Percentiles rank a stretch among this genome's conserved stretches.
Evolutionary conservation across 2,113 vertebrate species (phyloP).

Genomic region (Nyctibius bracteatus): DNA sequence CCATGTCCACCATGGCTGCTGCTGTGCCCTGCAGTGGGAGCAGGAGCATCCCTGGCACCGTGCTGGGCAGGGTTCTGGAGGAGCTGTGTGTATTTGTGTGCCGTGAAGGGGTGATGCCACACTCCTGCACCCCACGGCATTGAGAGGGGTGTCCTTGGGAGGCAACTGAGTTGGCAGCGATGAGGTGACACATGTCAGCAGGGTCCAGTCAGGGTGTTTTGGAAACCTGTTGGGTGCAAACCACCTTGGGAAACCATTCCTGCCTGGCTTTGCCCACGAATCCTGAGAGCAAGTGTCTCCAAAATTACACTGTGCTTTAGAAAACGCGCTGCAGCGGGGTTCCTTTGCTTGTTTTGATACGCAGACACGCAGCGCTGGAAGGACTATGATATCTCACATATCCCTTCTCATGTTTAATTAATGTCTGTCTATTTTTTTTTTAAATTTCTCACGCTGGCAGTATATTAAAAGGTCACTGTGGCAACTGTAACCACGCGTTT

Average conservation of each 20-base stretch:
- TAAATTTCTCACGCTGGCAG: conserved; percentile 10
- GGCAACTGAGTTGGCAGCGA: rapidly evolving
- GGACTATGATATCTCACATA: conserved; percentile 16
- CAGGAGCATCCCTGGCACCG: not conserved
- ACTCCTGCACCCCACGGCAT: not conserved
- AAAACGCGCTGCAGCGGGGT: not conserved
- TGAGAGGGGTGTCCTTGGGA: not conserved
- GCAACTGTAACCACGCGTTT: conserved; percentile 22
- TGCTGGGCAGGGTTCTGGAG: not conserved
- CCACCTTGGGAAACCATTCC: not conserved
- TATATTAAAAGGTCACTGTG: conserved; percentile 55
- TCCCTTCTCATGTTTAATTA: conserved; percentile 65
- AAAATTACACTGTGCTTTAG: not conserved
- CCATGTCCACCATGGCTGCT: not conserved
- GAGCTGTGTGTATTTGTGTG: rapidly evolving
- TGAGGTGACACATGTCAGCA: not conserved
- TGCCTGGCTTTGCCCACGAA: not conserved
- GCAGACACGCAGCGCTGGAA: conserved; percentile 13
- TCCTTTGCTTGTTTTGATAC: not conserved
- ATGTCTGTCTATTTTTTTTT: conserved; percentile 12
- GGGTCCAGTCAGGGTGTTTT: not conserved
- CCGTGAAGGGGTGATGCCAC: not conserved
- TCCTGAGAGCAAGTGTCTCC: not conserved
- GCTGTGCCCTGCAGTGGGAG: not conserved
- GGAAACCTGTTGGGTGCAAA: not conserved